Base-by-base conservation (phyloP, 2,888 invertebrate species). In the Enchytraeus crypticus region DNA sequence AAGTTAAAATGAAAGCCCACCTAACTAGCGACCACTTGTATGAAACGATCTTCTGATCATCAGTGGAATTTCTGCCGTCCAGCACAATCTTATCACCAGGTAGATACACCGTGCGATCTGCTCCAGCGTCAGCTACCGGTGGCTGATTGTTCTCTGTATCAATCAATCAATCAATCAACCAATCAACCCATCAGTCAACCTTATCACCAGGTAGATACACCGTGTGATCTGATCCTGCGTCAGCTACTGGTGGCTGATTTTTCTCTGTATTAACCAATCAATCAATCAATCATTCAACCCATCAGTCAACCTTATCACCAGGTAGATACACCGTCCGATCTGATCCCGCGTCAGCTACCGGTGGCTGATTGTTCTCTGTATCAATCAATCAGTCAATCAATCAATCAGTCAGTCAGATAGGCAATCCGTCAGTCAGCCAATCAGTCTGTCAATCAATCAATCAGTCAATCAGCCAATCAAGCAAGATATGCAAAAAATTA, bases 21-120 rank as follows among this genome's bases (percentile, higher is more conserved):
- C 81, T 85, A 5, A 88, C 78, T 76, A 90, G 88, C 69, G 86
- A 86, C 95, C 95, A 95, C 14, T 85, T 84, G 83, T 87, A 93
- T 38, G 84, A 84, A 29, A 86, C 85, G 66, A 92, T 89, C 72
- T 87, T 85, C 73, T 88, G 87, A 78, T 92, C 92, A 78, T 92
- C 92, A 32, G 77, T 77, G 46, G 89, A 90, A 72, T 84, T 84
- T 57, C 71, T 73, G 5, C 90, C 93, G 81, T 93, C 89, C 54
- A 95, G 81, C 0, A 84, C 74, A 21, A 86, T 84, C 85, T 87
- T 88, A 18, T 88, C 90, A 8, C 87, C 85, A 4, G 93, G 92
- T 57, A 93, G 83, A 66, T 88, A 88, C 70, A 91, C 86, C 58
- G 88, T 89, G 59, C 81, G 72, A 71, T 83, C 80, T 3, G 74